Percentiles rank a stretch among this genome's conserved stretches.
phyloP scores from a whole-genome alignment of 2,797 vertebrate species.

The Hozukius guyotensis region DNA sequence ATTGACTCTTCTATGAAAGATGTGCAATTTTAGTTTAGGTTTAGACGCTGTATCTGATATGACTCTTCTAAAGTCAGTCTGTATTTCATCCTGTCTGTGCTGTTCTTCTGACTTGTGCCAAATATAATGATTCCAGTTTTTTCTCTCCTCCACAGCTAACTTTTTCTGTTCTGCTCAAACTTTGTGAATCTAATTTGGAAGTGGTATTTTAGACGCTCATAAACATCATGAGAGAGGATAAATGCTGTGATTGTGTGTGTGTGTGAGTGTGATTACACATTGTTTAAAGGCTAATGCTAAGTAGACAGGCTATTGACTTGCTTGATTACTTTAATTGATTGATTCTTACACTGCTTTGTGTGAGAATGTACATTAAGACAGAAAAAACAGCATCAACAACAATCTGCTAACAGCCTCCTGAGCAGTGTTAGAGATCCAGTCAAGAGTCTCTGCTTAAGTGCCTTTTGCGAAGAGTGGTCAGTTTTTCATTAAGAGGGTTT shows the following conservation, averaged over 20 bases:
- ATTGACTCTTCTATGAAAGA: slow-evolving; percentile 4
- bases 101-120: slow-evolving; percentile 54
- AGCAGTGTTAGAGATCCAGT: slow-evolving; percentile 32
- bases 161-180: slow-evolving; percentile 21
- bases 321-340: slow-evolving; percentile 27
- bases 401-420: slow-evolving; percentile 20
- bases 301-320: slow-evolving; percentile 27
- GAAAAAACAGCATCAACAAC: slow-evolving; percentile 5
- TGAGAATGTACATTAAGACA: slow-evolving; percentile 28
- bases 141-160: slow-evolving; percentile 53
- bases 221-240: background rate
- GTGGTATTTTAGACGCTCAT: slow-evolving; percentile 26
- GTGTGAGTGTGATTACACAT: background rate
- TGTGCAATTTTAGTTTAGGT: background rate
- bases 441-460: slow-evolving; percentile 62
- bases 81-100: slow-evolving; percentile 38
- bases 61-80: slow-evolving; percentile 32
- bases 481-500: slow-evolving; percentile 46
- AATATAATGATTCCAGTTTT: slow-evolving; percentile 45
- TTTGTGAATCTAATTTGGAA: slow-evolving; percentile 10
- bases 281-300: slow-evolving; percentile 6
- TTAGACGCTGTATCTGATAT: background rate
- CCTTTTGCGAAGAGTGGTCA: slow-evolving; percentile 43
- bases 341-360: slow-evolving; percentile 24
- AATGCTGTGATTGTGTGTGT: slow-evolving; percentile 10